phyloP scores from a whole-genome alignment of 2,888 invertebrate genomes.

The Chrysina gloriosa region DNA sequence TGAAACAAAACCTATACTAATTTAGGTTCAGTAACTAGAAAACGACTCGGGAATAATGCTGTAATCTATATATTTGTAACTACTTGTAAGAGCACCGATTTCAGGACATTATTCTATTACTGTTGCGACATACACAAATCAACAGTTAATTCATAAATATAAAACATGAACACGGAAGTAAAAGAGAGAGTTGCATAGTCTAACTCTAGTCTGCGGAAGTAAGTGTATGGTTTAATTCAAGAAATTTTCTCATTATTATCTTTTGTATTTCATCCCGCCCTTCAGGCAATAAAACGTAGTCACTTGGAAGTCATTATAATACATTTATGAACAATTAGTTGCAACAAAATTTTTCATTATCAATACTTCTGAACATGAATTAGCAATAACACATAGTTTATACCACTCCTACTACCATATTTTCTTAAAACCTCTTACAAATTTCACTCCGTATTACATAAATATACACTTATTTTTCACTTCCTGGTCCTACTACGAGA shows the following conservation, averaged over 20 bases:
- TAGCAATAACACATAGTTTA: background rate
- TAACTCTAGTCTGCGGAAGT: background rate
- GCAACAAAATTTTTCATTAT: background rate
- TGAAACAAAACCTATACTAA: too few species aligned
- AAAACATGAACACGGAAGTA: background rate
- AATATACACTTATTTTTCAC: background rate
- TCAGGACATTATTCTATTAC: background rate
- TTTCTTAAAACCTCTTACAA: background rate
- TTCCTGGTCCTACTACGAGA: background rate
- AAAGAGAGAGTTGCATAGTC: background rate
- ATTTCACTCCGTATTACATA: background rate
- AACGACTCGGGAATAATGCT: too few species aligned
- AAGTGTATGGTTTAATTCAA: background rate
- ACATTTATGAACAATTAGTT: background rate
- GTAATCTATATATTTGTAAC: too few species aligned
- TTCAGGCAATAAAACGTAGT: constrained; percentile 1
- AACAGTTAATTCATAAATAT: background rate
- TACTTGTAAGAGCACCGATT: too few species aligned
- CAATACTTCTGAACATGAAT: background rate
- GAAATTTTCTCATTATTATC: constrained; percentile 24
- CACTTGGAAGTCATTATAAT: background rate
- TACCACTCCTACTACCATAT: background rate
- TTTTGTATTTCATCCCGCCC: background rate
- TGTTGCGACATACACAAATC: background rate
- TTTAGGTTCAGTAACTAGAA: too few species aligned